A percentile compares a stretch with the other conserved stretches of the same genome.
These are phyloP conservation scores for Ciconia stormi DNA, from an alignment of 2,113 vertebrate species.

Conservation along the genomic window DNA sequence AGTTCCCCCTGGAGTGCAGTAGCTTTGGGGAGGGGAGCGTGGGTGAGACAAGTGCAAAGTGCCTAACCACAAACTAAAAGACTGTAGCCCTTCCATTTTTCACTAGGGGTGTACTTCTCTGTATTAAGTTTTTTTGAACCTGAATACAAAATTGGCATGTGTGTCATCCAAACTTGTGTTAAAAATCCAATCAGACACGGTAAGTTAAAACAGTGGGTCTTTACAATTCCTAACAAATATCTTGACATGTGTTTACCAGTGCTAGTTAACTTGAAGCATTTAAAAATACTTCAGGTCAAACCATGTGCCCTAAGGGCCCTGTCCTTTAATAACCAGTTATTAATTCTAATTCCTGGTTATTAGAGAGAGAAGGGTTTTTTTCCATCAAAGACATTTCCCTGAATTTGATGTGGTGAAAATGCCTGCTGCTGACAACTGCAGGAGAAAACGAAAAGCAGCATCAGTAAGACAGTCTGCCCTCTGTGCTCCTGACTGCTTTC, in stretches of 20 bases:
- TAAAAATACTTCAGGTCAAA: background rate
- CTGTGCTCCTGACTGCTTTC: background rate
- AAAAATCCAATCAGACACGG: background rate
- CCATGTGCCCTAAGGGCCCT: background rate
- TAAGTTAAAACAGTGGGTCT: background rate
- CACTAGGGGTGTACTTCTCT: background rate
- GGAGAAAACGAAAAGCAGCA: background rate
- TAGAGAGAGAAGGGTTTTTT: background rate
- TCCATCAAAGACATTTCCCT: background rate
- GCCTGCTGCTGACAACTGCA: background rate
- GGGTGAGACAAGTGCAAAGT: background rate
- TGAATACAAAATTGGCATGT: background rate
- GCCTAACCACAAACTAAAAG: background rate
- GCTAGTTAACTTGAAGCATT: background rate
- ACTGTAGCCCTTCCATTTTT: background rate
- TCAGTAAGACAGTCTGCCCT: background rate
- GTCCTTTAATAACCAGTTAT: background rate
- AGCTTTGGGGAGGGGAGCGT: rapidly evolving
- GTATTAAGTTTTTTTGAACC: background rate
- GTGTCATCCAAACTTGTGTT: background rate
- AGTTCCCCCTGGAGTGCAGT: rapidly evolving
- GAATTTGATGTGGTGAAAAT: background rate
- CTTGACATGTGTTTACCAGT: background rate
- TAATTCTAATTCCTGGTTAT: background rate
- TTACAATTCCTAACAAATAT: background rate